phyloP scores from a whole-genome alignment of 2,797 vertebrate genomes.

The Premnoplex brunnescens region DNA sequence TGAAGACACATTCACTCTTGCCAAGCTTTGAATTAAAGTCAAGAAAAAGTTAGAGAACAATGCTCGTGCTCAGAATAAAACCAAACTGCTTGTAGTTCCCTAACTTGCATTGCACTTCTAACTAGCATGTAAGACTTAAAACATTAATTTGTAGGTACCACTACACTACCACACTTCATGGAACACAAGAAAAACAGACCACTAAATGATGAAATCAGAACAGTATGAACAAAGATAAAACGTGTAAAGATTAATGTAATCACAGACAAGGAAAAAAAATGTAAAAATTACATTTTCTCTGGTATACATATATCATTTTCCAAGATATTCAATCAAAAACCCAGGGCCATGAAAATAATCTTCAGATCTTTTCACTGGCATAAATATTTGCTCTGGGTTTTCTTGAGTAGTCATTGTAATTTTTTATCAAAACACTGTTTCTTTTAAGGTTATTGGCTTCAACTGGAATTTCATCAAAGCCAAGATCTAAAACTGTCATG shows the following conservation, averaged over 20 bases:
- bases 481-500: neutral
- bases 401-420: neutral
- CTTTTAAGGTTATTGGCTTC: constrained; percentile 9
- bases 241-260: neutral
- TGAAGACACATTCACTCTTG: neutral
- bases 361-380: neutral
- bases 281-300: neutral
- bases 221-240: neutral
- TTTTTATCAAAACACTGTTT: neutral
- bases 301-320: neutral
- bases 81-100: neutral
- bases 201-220: neutral
- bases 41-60: neutral
- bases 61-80: neutral
- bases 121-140: neutral
- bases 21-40: neutral
- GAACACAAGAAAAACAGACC: neutral
- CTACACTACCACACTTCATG: neutral
- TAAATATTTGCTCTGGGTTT: neutral
- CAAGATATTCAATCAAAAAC: neutral
- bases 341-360: neutral
- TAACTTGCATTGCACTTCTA: neutral
- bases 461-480: neutral
- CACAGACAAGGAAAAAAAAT: neutral
- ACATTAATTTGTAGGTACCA: neutral